Base-by-base conservation (phyloP, 1,140 invertebrate genomes). In the Metopolophium dirhodum region DNA sequence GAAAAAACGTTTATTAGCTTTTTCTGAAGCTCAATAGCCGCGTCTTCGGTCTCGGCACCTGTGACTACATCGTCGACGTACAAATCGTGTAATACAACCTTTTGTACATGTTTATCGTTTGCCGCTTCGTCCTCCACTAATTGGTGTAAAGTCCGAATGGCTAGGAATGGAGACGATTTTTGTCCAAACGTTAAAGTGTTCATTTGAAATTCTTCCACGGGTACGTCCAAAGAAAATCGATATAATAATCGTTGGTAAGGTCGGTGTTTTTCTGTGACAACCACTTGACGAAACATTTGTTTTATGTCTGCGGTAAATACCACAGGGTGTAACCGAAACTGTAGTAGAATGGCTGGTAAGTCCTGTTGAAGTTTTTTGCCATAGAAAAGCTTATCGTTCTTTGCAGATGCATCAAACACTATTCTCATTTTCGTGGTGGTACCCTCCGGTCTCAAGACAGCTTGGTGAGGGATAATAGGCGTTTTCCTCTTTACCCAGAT, bases 181-280 rank as follows among this genome's bases (percentile, higher is more conserved):
- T 94, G 94, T 1, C 95, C 95, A 94, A 95, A 95, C 0, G 94
- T 95, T 0, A 95, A 95, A 6, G 95, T 95, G 7, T 90, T 94
- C 30, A 95, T 93, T 68, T 94, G 35, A 94, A 94, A 95, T 45
- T 77, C 61, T 30, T 35, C 8, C 7, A 91, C 23, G 7, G 37
- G 41, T 35, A 30, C 61, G 18, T 68, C 30, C 26, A 86, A 91
- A n/a, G 49, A 82, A 22, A 49, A 94, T 83, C 54, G 94, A 94
- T 94, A 95, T 20, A 95, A 61, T 30, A 94, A 94, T 86, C 94
- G 35, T 91, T 94, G 93, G 94, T 94, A 49, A 95, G 94, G 94
- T 30, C 93, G 54, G 68, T 95, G 94, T 54, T 54, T 4, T 54
- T 54, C 47, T 54, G 51, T 54, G 20, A 54, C 51, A 54, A 54